Evolutionary conservation across 2,797 vertebrate species (phyloP).

Genomic region (Avahi laniger): DNA sequence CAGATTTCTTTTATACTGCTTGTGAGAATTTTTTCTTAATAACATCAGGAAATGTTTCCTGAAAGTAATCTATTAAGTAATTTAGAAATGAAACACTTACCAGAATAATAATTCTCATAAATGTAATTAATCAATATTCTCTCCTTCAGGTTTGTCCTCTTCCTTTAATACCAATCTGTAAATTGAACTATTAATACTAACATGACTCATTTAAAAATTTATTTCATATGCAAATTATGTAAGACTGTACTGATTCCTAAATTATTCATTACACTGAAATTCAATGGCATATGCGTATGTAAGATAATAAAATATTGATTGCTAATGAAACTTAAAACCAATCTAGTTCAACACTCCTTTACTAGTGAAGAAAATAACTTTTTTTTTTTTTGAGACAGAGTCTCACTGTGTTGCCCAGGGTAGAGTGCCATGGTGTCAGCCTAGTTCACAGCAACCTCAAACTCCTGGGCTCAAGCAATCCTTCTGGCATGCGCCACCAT

Average conservation of each 20-base stretch:
- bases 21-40: neutral
- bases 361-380: neutral
- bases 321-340: neutral
- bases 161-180: neutral
- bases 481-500: too few relatives aligned
- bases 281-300: neutral
- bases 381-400: too few relatives aligned
- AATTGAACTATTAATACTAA: constrained; percentile 7
- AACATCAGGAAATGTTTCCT: neutral
- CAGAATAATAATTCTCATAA: constrained; percentile 29
- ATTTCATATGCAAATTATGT: constrained; percentile 14
- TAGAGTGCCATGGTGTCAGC: too few relatives aligned
- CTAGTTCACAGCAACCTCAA: too few relatives aligned
- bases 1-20: neutral
- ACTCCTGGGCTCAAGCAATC: too few relatives aligned
- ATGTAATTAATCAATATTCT: constrained; percentile 9
- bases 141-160: neutral
- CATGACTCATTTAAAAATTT: neutral
- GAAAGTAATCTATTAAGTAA: constrained; percentile 15
- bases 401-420: too few relatives aligned
- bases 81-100: constrained; percentile 33
- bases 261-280: constrained; percentile 1
- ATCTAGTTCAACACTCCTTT: neutral
- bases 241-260: neutral
- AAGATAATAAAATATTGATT: neutral